Conservation (phyloP, 2,797 vertebrate genomes). For the Cyprinella venusta region DNA sequence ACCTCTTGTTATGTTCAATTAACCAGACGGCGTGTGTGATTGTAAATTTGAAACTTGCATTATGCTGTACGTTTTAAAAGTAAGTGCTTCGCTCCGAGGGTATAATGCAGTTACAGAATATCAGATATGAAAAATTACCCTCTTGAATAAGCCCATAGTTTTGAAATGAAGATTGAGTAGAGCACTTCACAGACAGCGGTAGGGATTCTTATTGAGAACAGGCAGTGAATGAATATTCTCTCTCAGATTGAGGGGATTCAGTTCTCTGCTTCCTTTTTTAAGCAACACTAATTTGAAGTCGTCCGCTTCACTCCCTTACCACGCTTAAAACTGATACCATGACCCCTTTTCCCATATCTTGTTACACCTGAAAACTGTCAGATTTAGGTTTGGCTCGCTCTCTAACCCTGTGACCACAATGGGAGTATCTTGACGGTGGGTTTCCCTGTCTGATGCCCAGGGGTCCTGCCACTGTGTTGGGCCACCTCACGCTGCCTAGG, state of each 20-base stretch:
- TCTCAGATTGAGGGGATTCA: constrained; percentile 30
- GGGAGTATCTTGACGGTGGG: constrained; percentile 44
- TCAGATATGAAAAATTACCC: constrained; percentile 65
- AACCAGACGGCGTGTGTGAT: constrained; percentile 56
- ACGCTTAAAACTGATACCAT: constrained; percentile 57
- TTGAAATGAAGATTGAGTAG: constrained; percentile 22
- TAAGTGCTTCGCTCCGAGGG: constrained; percentile 36
- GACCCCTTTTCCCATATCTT: constrained; percentile 63
- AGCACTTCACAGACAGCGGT: constrained; percentile 38
- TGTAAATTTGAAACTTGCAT: constrained; percentile 52
- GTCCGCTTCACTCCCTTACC: constrained; percentile 26
- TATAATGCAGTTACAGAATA: constrained; percentile 50
- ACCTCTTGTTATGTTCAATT: constrained; percentile 64
- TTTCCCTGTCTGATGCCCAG: constrained; percentile 35
- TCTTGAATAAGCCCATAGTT: constrained; percentile 40
- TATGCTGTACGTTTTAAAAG: constrained; percentile 49
- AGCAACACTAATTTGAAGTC: constrained; percentile 40
- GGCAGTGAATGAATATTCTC: constrained; percentile 28
- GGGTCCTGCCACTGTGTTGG: constrained; percentile 43
- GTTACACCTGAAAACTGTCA: constrained; percentile 52
- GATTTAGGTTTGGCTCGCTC: constrained; percentile 15
- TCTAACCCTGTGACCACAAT: constrained; percentile 39
- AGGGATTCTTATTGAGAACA: constrained; percentile 51
- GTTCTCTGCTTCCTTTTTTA: constrained; percentile 24
- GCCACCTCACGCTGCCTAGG: constrained; percentile 44